Evolutionary conservation across 2,113 vertebrate species (phyloP).

Genomic region (Pterocles orientalis): DNA sequence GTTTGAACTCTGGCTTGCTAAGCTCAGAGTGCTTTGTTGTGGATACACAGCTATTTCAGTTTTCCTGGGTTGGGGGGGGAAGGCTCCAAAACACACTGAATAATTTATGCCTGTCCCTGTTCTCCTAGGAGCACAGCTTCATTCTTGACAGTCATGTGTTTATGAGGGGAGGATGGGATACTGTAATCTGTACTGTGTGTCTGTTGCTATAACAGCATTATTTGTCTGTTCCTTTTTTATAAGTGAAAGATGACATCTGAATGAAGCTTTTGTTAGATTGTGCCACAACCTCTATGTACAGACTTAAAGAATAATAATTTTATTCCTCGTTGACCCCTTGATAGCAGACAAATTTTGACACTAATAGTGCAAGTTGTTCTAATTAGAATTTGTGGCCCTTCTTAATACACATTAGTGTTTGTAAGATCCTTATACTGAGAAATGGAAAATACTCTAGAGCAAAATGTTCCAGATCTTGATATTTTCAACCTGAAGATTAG

Average conservation of each 20-base stretch:
- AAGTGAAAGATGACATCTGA: background rate
- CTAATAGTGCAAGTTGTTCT: background rate
- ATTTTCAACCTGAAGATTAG: background rate
- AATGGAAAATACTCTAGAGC: background rate
- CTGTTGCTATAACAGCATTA: background rate
- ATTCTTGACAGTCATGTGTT: background rate
- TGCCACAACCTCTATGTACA: background rate
- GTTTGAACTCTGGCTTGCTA: background rate
- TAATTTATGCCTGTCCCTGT: background rate
- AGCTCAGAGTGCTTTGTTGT: background rate
- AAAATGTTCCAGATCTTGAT: background rate
- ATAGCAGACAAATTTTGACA: background rate
- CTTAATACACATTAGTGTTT: background rate
- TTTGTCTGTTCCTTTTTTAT: background rate
- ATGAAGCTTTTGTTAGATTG: background rate
- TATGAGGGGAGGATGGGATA: background rate
- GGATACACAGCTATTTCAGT: background rate
- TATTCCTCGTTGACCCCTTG: background rate
- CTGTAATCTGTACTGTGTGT: background rate
- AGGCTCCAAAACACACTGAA: background rate
- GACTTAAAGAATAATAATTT: background rate
- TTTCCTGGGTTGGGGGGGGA: background rate
- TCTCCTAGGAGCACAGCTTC: background rate
- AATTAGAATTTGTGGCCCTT: background rate
- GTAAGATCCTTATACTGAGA: background rate